Conservation (phyloP, 2,113 vertebrate species). For the Pollimyrus isidori region DNA sequence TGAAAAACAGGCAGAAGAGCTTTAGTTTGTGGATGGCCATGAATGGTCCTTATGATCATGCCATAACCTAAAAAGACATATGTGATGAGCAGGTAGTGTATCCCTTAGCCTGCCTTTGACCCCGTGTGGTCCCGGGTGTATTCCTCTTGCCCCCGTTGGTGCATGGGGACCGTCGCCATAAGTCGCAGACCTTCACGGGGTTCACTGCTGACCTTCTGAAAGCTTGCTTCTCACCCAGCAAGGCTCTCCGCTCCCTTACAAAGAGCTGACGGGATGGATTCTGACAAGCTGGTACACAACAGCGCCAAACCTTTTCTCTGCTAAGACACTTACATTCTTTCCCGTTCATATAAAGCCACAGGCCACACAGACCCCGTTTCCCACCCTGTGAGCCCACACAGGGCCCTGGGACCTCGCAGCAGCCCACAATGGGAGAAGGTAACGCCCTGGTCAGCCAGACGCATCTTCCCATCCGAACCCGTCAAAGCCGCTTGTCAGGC, state of each 20-base stretch:
- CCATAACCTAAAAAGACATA: neutral
- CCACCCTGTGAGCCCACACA: slow-evolving; percentile 39
- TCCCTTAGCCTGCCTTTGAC: neutral
- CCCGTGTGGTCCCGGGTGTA: neutral
- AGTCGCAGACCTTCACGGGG: neutral
- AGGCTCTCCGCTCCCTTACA: slow-evolving; percentile 13
- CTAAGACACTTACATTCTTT: slow-evolving; percentile 30
- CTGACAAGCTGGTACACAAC: slow-evolving; percentile 43
- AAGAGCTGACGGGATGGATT: slow-evolving; percentile 39
- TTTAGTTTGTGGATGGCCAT: neutral
- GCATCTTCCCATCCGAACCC: slow-evolving; percentile 49
- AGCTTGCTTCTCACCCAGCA: neutral
- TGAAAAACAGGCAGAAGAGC: neutral
- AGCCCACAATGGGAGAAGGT: slow-evolving; percentile 47
- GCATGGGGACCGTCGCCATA: neutral
- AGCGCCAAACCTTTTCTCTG: slow-evolving; percentile 27
- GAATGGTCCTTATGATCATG: neutral
- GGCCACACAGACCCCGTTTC: slow-evolving; percentile 39
- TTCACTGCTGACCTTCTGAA: neutral
- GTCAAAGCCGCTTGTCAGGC: slow-evolving; percentile 30
- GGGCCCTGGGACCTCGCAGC: slow-evolving; percentile 45
- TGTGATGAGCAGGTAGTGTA: neutral
- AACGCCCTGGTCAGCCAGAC: slow-evolving; percentile 40
- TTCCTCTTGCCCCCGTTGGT: neutral
- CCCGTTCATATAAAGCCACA: slow-evolving; percentile 42